phyloP scores from a whole-genome alignment of 2,888 invertebrate genomes.

The Chrysodeixis includens region DNA sequence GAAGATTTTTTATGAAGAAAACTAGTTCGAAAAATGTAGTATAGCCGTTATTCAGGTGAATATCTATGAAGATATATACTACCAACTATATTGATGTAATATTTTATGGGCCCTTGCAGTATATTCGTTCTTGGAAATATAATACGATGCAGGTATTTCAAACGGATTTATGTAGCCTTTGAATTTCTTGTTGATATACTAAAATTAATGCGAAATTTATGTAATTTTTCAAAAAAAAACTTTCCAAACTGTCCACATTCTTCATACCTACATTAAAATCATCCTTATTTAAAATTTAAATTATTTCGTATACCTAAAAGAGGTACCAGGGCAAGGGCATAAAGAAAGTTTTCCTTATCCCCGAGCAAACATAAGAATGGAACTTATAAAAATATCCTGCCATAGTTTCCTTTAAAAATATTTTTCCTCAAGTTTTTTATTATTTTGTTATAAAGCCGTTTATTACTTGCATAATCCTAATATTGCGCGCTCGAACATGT shows the following conservation, averaged over 20 bases:
- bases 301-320: neutral
- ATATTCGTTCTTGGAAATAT: too few species aligned
- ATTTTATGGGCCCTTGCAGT: too few species aligned
- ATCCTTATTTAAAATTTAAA: neutral
- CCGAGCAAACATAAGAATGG: slow-evolving; percentile 9
- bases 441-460: slow-evolving; percentile 27
- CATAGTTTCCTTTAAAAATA: slow-evolving; percentile 26
- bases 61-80: too few species aligned
- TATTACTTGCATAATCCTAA: slow-evolving; percentile 50
- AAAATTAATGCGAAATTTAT: too few species aligned
- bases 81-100: too few species aligned
- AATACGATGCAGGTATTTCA: too few species aligned
- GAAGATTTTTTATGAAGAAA: too few species aligned
- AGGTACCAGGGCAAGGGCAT: slow-evolving; percentile 31
- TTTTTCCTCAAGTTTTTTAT: slow-evolving; percentile 11
- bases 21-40: too few species aligned
- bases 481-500: slow-evolving; percentile 34
- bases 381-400: slow-evolving; percentile 35
- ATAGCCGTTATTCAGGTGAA: too few species aligned
- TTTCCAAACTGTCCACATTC: neutral
- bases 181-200: too few species aligned
- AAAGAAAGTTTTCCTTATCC: slow-evolving; percentile 8
- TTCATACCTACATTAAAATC: neutral
- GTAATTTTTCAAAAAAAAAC: too few species aligned
- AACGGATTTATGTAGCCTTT: too few species aligned